Percentiles rank a stretch among this genome's conserved stretches.
Conservation (phyloP, 2,888 invertebrate genomes). For the Agriopis aurantiaria region DNA sequence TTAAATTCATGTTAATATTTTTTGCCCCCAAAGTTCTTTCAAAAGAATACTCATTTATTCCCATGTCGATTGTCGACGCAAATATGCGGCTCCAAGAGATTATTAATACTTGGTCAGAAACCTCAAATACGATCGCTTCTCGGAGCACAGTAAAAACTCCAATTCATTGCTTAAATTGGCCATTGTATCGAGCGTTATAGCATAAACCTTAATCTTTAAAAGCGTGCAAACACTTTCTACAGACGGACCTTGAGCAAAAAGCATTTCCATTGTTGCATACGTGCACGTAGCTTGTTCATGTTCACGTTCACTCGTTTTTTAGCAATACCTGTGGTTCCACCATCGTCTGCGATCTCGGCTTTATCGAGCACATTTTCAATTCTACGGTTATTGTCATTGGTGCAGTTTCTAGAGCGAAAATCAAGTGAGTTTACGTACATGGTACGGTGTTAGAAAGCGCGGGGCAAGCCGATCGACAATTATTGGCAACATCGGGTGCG, state of each 20-base stretch:
- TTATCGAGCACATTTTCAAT: slow-evolving; percentile 41
- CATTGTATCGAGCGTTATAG: slow-evolving; percentile 61
- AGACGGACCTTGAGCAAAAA: slow-evolving; percentile 60
- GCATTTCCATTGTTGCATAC: slow-evolving; percentile 64
- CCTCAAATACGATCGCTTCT: slow-evolving; percentile 22
- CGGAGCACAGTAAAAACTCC: slow-evolving; percentile 47
- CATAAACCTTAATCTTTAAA: slow-evolving; percentile 58
- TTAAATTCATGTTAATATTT: no score
- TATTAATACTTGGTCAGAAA: slow-evolving; percentile 35
- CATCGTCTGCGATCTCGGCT: slow-evolving; percentile 51
- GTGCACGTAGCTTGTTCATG: slow-evolving; percentile 60
- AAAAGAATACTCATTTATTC: not conserved
- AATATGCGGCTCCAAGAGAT: slow-evolving; percentile 34
- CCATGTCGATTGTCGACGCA: slow-evolving; percentile 17
- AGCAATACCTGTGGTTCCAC: slow-evolving; percentile 53
- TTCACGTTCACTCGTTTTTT: slow-evolving; percentile 67
- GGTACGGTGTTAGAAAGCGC: slow-evolving; percentile 78
- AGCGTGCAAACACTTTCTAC: slow-evolving; percentile 68
- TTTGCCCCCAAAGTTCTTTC: not conserved
- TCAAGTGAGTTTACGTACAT: slow-evolving; percentile 63
- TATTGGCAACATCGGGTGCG: slow-evolving; percentile 76
- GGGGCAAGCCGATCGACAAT: slow-evolving; percentile 80
- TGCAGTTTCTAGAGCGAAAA: slow-evolving; percentile 61
- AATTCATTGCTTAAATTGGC: slow-evolving; percentile 57
- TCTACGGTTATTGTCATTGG: slow-evolving; percentile 46